Conservation (phyloP, 2,797 vertebrate species). For the Mus spretus region DNA sequence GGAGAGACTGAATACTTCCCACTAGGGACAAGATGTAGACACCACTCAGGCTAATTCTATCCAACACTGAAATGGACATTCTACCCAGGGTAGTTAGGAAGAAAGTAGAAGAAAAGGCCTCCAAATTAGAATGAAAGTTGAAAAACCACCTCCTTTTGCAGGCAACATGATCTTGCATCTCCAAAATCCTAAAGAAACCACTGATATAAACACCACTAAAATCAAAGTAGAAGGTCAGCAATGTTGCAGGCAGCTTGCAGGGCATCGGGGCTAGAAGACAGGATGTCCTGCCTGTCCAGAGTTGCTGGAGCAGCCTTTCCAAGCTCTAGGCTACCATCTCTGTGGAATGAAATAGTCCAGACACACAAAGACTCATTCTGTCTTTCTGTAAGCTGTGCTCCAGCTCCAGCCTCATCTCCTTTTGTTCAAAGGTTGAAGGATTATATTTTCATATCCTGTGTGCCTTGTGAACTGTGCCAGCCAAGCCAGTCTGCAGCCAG, state of each 20-base stretch:
- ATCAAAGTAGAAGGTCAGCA: not conserved
- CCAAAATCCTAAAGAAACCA: constrained; percentile 54
- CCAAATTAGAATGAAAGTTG: constrained; percentile 29
- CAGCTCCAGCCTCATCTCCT: not conserved
- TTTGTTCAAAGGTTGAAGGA: constrained; percentile 75
- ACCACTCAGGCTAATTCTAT: constrained; percentile 20
- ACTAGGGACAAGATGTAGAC: constrained; percentile 30
- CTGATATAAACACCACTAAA: constrained; percentile 13
- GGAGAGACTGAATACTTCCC: constrained; percentile 36
- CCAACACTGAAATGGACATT: constrained; percentile 41
- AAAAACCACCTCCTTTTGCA: constrained; percentile 62
- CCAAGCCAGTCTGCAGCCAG: constrained; percentile 52
- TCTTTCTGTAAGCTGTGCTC: constrained; percentile 33
- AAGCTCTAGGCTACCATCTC: constrained; percentile 45
- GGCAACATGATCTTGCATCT: not conserved
- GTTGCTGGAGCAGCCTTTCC: not conserved
- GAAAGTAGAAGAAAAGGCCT: constrained; percentile 54
- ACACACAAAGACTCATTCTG: constrained; percentile 63
- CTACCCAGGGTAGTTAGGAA: constrained; percentile 10
- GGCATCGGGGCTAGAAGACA: not conserved
- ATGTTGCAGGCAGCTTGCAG: constrained; percentile 32
- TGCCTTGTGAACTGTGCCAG: constrained; percentile 63
- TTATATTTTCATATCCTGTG: constrained; percentile 78
- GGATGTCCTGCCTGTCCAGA: constrained; percentile 21
- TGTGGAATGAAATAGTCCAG: constrained; percentile 55